Conservation (phyloP, 2,888 invertebrate genomes). For the Bedellia somnulentella region DNA sequence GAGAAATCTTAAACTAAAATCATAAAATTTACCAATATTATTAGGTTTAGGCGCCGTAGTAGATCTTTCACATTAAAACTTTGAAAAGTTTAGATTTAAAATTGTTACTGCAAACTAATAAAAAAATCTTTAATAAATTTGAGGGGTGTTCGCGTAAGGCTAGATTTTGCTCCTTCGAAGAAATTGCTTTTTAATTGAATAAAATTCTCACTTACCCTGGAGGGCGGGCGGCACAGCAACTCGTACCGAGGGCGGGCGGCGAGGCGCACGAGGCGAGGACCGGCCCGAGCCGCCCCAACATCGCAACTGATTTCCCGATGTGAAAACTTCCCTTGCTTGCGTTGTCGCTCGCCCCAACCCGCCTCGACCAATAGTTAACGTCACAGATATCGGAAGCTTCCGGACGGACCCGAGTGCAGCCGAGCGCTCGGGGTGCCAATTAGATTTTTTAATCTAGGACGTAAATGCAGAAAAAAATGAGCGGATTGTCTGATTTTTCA, state of each 20-base stretch:
- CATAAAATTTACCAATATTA: too few species aligned
- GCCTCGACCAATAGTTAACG: constrained; percentile 31
- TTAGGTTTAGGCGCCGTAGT: too few species aligned
- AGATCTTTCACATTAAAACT: too few species aligned
- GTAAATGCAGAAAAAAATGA: constrained; percentile 55
- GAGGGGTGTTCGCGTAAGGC: constrained; percentile 13
- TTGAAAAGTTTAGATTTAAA: too few species aligned
- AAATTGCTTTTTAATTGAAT: constrained; percentile 60
- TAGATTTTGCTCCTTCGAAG: constrained; percentile 28
- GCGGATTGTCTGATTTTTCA: constrained; percentile 32
- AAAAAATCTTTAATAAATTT: background rate
- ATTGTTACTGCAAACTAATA: too few species aligned
- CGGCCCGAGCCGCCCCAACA: constrained; percentile 14
- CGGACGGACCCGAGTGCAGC: constrained; percentile 29
- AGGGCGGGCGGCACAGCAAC: constrained; percentile 26
- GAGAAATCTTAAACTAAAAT: too few species aligned
- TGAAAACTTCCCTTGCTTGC: constrained; percentile 53
- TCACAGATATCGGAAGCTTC: constrained; percentile 22
- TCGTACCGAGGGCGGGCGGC: constrained; percentile 22
- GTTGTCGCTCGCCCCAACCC: constrained; percentile 49
- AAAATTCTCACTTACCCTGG: constrained; percentile 49
- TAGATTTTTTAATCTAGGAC: constrained; percentile 59
- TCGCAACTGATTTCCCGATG: constrained; percentile 50
- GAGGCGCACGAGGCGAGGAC: constrained; percentile 21
- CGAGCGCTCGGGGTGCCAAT: constrained; percentile 44